These are phyloP conservation scores for Xenopus borealis DNA, from an alignment of 2,113 vertebrate species.

Conservation along the genomic window DNA sequence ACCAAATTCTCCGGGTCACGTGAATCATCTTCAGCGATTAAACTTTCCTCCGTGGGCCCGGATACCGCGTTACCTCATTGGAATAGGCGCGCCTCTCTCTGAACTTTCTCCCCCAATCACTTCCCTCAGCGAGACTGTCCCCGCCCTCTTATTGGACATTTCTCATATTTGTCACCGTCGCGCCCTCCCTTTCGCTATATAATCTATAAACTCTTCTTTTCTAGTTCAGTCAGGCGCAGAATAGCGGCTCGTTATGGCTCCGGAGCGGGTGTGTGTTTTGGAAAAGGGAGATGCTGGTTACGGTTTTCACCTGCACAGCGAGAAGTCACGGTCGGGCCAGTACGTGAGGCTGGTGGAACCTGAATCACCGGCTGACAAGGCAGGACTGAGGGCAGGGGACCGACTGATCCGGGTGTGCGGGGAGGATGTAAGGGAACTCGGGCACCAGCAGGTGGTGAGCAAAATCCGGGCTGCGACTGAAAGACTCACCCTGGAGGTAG, in stretches of 20 bases:
- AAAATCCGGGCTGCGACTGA: constrained; percentile 78
- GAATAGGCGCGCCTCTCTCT: constrained; percentile 49
- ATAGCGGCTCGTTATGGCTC: constrained; percentile 19
- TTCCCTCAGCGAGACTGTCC: not conserved
- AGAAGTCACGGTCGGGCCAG: constrained; percentile 87
- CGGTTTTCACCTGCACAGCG: constrained; percentile 89
- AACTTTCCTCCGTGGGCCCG: constrained; percentile 14
- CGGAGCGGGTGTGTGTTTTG: constrained; percentile 75
- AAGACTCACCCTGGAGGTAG: constrained; percentile 80
- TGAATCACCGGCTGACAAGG: constrained; percentile 79
- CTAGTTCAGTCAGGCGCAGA: not conserved
- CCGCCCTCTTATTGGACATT: constrained; percentile 54
- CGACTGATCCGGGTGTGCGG: constrained; percentile 86
- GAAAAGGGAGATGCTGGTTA: constrained; percentile 86
- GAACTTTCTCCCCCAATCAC: constrained; percentile 26
- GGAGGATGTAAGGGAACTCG: constrained; percentile 87
- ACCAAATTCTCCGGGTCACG: not conserved
- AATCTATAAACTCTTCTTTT: not conserved
- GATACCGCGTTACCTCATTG: fast-evolving
- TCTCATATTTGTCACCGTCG: constrained; percentile 36
- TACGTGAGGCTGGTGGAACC: constrained; percentile 89
- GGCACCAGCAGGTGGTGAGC: constrained; percentile 93
- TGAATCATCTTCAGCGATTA: constrained; percentile 13
- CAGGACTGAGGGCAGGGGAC: constrained; percentile 88
- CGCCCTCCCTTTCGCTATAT: not conserved